Evolutionary conservation across 2,888 invertebrate species (phyloP), one percentile per base, ranked within the genome.

Genomic region (Cosmia trapezina): DNA sequence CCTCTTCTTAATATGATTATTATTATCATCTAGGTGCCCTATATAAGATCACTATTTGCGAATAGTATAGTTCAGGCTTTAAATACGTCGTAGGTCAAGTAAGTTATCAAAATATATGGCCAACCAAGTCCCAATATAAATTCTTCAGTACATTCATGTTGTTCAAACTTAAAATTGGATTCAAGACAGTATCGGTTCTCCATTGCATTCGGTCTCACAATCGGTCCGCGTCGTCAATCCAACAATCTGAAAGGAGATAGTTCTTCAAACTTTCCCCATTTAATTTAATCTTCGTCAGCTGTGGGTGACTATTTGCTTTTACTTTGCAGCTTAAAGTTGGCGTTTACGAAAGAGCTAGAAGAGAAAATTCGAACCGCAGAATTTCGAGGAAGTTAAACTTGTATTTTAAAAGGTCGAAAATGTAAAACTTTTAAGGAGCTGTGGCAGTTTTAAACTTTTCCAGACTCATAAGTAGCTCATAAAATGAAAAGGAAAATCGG

Each of bases 201-300:
- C 62, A 66, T 62, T 63, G 78, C 72, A 69, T 78, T 64, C 56
- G 53, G 54, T 68, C 59, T 47, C 43, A 73, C 68, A 80, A 76
- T 70, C 70, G 62, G 51, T 60, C 53, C 62, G 56, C 77, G 68
- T 60, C 72, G 70, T 86, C 81, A 80, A 71, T 83, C 77, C 73
- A 69, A 71, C 80, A 73, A 74, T 80, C 71, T 80, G 57, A 70
- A 69, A 64, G 59, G 49, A 77, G 76, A 80, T 85, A 80, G 86
- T 83, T 83, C 71, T 69, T 75, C 71, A 71, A 84, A 86, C 75
- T 85, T 83, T 72, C 64, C 43, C 71, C 73, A 73, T 84, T 85
- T 83, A 83, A 83, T 83, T 85, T 77, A 85, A 83, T 80, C 77
- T 79, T 83, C 75, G 70, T 83, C 80, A 80, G 86, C 86, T 85